Base-by-base conservation (phyloP, 2,888 invertebrate genomes). In the Acanthacorydalis orientalis region DNA sequence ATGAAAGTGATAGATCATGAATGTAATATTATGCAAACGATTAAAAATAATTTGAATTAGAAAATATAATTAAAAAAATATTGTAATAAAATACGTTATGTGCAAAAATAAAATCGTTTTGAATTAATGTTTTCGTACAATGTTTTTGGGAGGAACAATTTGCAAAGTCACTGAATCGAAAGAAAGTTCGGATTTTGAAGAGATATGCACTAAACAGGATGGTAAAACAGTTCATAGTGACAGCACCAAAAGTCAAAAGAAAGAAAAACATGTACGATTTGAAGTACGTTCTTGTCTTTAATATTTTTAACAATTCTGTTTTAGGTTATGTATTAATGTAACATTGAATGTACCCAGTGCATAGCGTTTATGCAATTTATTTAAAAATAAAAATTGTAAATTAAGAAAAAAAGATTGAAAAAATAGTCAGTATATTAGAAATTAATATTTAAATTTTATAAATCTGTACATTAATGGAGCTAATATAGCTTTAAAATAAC, bases 81-180 rank as follows among this genome's bases (percentile, higher is more conserved):
- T 50, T 41, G 50, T 50, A 11, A 46, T 46, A 31, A 11, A 44
- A 44, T 2, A 44, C 23, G 34, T 44, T 31, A 34, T 44, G 14
- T 31, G 31, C 8, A 39, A 23, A 31, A 35, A 44, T 43, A 49
- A 50, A 34, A 48, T 12, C n/a, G 39, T 38, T 11, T 38, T 38
- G 8, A 38, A 12, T 12, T 38, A 38, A 38, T 15, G 23, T 31
- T 46, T 46, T 4, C 39, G n/a, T 32, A 42, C 11, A 46, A 64
- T 64, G 64, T 64, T 64, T 52, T 55, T 64, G 52, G 63, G 64
- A 50, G 64, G 60, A 46, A 57, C 59, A 51, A 60, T 63, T 50
- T 59, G 57, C 51, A 55, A 55, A 34, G 52, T 59, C 39, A 56
- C 52, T 42, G 54, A 56, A 38, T 54, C 52, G 31, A 51, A 49